phyloP scores from a whole-genome alignment of 2,113 vertebrate species.

The Callaeas wilsoni region DNA sequence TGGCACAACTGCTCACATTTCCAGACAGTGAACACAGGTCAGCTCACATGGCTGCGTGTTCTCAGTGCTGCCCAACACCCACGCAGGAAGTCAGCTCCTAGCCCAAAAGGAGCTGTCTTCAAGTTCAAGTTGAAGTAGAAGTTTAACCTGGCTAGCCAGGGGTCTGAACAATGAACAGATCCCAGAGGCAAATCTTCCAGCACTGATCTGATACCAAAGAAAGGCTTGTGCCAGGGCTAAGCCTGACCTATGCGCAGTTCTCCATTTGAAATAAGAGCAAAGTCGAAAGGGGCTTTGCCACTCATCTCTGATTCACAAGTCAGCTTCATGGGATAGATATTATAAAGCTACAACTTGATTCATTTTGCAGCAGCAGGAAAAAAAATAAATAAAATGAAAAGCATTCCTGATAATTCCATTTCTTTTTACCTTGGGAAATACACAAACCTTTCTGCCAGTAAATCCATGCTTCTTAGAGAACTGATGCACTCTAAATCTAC shows the following conservation, averaged over 20 bases:
- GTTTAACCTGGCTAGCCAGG: neutral
- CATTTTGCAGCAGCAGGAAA: neutral
- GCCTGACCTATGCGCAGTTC: neutral
- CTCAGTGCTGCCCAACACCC: too few species aligned
- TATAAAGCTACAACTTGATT: neutral
- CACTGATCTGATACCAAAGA: neutral
- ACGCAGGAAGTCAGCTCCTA: fast-evolving
- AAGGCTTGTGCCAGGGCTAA: neutral
- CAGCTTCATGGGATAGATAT: neutral
- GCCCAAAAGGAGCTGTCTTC: neutral
- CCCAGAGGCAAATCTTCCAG: neutral
- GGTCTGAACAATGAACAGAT: neutral
- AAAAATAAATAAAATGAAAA: neutral
- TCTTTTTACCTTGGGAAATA: neutral
- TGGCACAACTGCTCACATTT: neutral
- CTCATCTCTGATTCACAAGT: neutral
- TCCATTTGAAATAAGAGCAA: neutral
- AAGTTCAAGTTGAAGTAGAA: neutral
- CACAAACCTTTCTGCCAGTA: neutral
- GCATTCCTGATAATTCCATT: neutral
- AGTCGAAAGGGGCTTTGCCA: neutral
- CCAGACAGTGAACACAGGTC: neutral
- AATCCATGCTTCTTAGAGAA: neutral
- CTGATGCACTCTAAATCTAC: neutral
- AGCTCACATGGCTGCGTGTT: fast-evolving